phyloP scores from a whole-genome alignment of 92 coral and sea anemone species.

The Phenganax marumi region DNA sequence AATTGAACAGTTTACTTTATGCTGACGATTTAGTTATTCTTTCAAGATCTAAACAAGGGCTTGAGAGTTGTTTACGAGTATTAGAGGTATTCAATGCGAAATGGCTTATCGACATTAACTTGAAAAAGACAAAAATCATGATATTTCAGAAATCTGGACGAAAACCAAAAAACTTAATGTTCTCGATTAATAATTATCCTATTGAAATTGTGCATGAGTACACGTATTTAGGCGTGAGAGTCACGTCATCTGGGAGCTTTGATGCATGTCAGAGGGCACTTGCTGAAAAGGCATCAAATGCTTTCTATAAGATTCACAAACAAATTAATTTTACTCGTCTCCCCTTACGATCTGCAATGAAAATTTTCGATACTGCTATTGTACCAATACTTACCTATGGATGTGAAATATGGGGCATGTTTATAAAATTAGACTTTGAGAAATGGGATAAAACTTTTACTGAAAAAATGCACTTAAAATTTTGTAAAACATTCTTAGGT shows the following conservation, averaged over 20 bases:
- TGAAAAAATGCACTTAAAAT: conserved; percentile 49
- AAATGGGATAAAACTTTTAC: conserved; percentile 44
- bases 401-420: conserved; percentile 53
- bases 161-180: background rate
- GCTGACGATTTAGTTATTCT: background rate
- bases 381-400: conserved; percentile 50
- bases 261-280: background rate
- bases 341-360: conserved; percentile 21
- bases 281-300: background rate
- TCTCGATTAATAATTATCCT: background rate
- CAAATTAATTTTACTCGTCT: background rate
- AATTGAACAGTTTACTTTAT: background rate
- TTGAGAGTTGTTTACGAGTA: background rate
- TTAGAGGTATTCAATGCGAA: background rate
- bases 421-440: conserved; percentile 12
- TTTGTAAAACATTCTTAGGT: conserved; percentile 44
- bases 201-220: background rate
- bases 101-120: conserved; percentile 24
- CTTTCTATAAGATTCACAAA: background rate
- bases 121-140: background rate
- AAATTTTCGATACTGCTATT: conserved; percentile 37
- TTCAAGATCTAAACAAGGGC: background rate
- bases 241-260: background rate
- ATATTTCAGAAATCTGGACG: conserved; percentile 3
- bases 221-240: background rate